Evolutionary conservation across 2,113 vertebrate species (phyloP), one percentile per base, ranked within the genome.

Genomic region (Ptilorrhoa leucosticta): DNA sequence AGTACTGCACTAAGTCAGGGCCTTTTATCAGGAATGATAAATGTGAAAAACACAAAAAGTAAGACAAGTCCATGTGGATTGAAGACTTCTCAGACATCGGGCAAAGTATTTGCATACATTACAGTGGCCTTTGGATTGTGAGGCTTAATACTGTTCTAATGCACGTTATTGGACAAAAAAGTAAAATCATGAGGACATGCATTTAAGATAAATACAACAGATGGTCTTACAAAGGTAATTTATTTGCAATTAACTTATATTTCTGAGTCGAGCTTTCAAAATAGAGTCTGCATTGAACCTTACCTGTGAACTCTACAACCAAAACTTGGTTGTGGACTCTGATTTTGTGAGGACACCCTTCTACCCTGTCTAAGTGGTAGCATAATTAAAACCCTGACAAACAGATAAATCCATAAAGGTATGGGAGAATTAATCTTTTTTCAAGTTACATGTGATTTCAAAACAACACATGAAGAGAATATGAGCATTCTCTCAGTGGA

Each of bases 1-100:
- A 63, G 31, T 27, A 82, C 45, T 70, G 37, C 40, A 17, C 42
- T 54, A 33, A 79, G 60, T 40, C 61, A 88, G 76, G n/a, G 65
- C 35, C 73, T 91, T 83, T 91, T 73, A 63, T 92, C 84, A 94
- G 84, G 91, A 95, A 95, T 97, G 94, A 96, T 88, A 89, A 89
- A 96, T 20, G 87, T 82, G 92, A 91, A 93, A 92, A 89, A 57
- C 37, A 78, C 8, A 37, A 60, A 83, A 89, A 89, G 45, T 65
- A 68, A 42, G 37, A 51, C n/a, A 80, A 56, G 17, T 73, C 64
- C 51, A 27, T 1, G 21, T 45, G 45, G 63, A 61, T 1, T 61
- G 58, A 82, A 83, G 47, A 88, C 10, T 66, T 72, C 31, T 87
- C 54, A 3, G 8, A 39, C 50, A 91, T 76, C 6, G 0, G 75